These are phyloP conservation scores for Drosophila pectinifera DNA, from an alignment of 1,140 invertebrate genomes.

Conservation along the genomic window DNA sequence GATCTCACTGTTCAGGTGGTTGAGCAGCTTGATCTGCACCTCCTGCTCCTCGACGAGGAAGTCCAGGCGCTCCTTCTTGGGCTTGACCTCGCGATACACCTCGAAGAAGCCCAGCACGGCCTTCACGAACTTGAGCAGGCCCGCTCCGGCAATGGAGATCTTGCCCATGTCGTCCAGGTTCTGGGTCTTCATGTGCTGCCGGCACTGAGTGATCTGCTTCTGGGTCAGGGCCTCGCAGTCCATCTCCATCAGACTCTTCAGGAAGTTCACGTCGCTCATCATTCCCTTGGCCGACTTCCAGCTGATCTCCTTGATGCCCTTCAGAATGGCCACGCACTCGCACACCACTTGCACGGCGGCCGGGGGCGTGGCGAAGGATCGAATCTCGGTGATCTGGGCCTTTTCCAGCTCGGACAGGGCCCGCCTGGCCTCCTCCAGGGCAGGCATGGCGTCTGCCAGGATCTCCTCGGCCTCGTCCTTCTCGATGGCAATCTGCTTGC, in stretches of 20 bases:
- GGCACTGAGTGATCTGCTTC: conserved; percentile 90
- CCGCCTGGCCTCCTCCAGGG: conserved; percentile 90
- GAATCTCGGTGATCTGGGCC: conserved; percentile 95
- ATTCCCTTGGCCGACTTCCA: conserved; percentile 96
- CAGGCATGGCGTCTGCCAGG: conserved; percentile 92
- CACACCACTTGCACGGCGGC: conserved; percentile 94
- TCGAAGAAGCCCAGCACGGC: conserved; percentile 94
- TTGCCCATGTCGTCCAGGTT: conserved; percentile 91
- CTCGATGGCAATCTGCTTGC: conserved; percentile 90
- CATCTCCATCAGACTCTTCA: conserved; percentile 92
- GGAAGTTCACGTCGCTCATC: conserved; percentile 95
- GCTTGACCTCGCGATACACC: conserved; percentile 94
- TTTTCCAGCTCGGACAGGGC: conserved; percentile 94
- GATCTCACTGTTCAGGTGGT: conserved; percentile 91
- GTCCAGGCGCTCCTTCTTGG: conserved; percentile 93
- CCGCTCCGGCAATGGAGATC: conserved; percentile 92
- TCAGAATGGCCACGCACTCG: conserved; percentile 94
- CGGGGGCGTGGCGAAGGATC: conserved; percentile 94
- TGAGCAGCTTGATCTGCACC: conserved; percentile 87
- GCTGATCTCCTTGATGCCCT: conserved; percentile 92
- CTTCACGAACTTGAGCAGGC: conserved; percentile 93
- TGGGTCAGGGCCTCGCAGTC: conserved; percentile 92
- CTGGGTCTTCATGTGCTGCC: conserved; percentile 88
- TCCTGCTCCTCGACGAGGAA: conserved; percentile 89
- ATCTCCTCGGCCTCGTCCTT: conserved; percentile 93